Evolutionary conservation across 1,140 invertebrate genomes (phyloP).

Genomic region (Wasmannia auropunctata): DNA sequence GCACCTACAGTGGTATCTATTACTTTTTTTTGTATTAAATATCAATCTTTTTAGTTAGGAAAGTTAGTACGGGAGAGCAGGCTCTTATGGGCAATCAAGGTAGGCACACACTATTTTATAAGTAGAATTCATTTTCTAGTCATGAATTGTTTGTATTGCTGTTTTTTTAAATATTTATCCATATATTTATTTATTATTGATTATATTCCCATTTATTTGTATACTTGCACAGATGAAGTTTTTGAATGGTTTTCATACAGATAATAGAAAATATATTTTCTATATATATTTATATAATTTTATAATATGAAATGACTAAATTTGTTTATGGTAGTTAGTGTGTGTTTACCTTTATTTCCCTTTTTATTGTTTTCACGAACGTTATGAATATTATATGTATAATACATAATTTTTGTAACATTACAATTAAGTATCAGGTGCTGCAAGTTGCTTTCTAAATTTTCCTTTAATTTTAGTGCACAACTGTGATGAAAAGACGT

Average conservation of each 20-base stretch:
- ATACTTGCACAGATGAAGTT: background rate
- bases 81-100: constrained; percentile 84
- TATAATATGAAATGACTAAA: constrained; percentile 12
- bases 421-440: background rate
- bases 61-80: constrained; percentile 79
- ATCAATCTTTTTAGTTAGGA: constrained; percentile 79
- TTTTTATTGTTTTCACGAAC: background rate
- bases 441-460: background rate
- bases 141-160: constrained; percentile 24
- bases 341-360: constrained; percentile 79
- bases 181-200: no score
- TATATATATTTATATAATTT: constrained; percentile 37
- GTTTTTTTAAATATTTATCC: background rate
- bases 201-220: no score
- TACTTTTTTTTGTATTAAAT: constrained; percentile 46
- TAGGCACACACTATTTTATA: constrained; percentile 82
- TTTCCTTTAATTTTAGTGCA: background rate
- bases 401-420: constrained; percentile 7
- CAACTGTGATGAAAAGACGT: background rate
- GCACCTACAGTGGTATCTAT: background rate
- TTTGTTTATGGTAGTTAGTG: constrained; percentile 72
- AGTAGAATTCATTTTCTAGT: constrained; percentile 33
- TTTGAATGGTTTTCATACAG: background rate
- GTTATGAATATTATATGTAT: no score
- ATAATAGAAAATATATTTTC: constrained; percentile 32